phyloP scores from a whole-genome alignment of 2,113 vertebrate genomes.

The Cyprinus carpio region DNA sequence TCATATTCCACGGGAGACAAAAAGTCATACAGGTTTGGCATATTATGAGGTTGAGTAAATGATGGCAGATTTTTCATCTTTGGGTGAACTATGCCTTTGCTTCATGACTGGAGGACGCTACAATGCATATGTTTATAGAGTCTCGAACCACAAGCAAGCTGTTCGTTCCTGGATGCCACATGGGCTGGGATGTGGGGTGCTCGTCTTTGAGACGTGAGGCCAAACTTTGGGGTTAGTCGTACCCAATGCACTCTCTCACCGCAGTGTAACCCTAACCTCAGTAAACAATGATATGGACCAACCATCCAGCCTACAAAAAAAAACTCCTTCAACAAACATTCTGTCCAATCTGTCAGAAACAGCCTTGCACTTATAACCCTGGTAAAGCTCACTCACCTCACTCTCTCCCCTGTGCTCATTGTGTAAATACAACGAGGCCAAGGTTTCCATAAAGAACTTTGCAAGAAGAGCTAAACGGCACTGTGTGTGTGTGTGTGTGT shows the following conservation, averaged over 20 bases:
- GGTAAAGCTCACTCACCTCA: background rate
- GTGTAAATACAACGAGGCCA: slow-evolving; percentile 47
- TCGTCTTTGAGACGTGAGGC: background rate
- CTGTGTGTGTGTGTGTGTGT: too few species aligned
- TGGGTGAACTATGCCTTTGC: background rate
- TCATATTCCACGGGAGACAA: background rate
- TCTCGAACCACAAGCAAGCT: background rate
- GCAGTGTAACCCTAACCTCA: background rate
- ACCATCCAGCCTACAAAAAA: slow-evolving; percentile 5
- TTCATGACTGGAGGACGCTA: background rate
- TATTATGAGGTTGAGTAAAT: background rate
- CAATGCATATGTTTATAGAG: background rate
- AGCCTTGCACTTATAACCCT: slow-evolving; percentile 16
- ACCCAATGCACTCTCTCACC: background rate
- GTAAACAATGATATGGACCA: background rate
- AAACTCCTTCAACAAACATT: slow-evolving; percentile 18
- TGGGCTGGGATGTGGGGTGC: background rate
- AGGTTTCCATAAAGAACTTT: background rate
- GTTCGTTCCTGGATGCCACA: background rate
- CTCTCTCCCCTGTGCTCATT: slow-evolving; percentile 3
- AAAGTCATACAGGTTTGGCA: background rate
- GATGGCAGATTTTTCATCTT: background rate
- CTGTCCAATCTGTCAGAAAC: slow-evolving; percentile 33
- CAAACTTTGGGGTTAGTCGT: background rate
- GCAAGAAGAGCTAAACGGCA: background rate